These are phyloP conservation scores for Pseudomyrmex dendroicus DNA, from an alignment of 1,140 invertebrate genomes.

Conservation along the genomic window DNA sequence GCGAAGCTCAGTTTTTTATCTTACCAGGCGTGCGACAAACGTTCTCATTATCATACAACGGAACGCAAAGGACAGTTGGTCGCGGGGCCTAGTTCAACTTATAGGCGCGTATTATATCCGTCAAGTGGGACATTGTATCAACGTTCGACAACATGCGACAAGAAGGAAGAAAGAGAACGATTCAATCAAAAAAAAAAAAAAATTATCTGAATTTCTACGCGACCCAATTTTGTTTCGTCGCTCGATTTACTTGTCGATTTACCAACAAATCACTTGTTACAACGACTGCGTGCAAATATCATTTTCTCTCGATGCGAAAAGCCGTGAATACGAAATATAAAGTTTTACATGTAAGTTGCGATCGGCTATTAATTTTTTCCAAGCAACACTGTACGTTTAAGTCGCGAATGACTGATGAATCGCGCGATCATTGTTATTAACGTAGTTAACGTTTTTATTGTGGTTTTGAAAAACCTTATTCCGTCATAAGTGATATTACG, in stretches of 20 bases:
- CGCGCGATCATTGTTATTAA: background rate
- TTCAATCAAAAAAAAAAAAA: slow-evolving; percentile 32
- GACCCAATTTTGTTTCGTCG: slow-evolving; percentile 65
- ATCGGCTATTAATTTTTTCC: too few relatives aligned
- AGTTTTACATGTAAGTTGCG: too few relatives aligned
- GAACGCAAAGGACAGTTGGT: slow-evolving; percentile 2
- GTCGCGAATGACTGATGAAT: too few relatives aligned
- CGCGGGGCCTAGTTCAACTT: slow-evolving; percentile 18
- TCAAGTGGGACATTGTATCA: background rate
- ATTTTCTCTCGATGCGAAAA: slow-evolving; percentile 35
- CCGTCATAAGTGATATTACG: slow-evolving; percentile 13
- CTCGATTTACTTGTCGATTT: background rate
- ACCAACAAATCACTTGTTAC: too few relatives aligned
- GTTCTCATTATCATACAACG: background rate
- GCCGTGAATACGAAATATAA: background rate
- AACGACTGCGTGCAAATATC: too few relatives aligned
- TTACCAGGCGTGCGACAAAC: background rate
- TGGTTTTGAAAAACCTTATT: background rate
- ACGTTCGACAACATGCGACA: background rate
- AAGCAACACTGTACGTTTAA: too few relatives aligned
- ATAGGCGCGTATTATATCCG: background rate
- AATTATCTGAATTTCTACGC: slow-evolving; percentile 65
- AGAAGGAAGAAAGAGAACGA: slow-evolving; percentile 45
- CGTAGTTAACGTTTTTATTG: background rate
- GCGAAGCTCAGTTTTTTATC: background rate